Conservation (phyloP, 1,140 invertebrate genomes). For the Chelonus insularis region DNA sequence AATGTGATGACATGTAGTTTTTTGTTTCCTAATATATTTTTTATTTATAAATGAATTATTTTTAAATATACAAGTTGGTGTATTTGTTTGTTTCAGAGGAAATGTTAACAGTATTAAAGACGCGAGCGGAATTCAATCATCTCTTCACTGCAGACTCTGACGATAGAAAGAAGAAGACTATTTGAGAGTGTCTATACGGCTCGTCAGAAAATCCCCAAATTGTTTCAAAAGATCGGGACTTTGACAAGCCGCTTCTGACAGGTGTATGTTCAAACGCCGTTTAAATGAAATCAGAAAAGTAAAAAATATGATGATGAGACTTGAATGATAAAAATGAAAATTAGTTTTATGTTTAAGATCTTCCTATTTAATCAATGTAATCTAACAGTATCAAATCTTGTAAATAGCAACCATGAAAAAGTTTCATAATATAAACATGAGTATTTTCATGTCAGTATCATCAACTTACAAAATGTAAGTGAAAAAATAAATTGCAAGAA, state of each 20-base stretch:
- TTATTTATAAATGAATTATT: too few relatives aligned
- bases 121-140: slow-evolving; percentile 40
- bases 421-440: not conserved
- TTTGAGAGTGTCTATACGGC: slow-evolving; percentile 50
- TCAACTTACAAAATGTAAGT: not conserved
- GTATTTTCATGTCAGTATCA: not conserved
- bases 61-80: too few relatives aligned
- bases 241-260: slow-evolving; percentile 38
- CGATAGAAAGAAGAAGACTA: slow-evolving; percentile 42
- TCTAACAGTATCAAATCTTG: not conserved
- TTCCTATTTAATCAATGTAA: not conserved
- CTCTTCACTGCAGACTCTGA: slow-evolving; percentile 38
- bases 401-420: not conserved
- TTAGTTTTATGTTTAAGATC: slow-evolving; percentile 20
- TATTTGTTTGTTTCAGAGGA: slow-evolving; percentile 36
- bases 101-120: slow-evolving; percentile 36
- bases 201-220: slow-evolving; percentile 36
- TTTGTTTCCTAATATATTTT: too few relatives aligned
- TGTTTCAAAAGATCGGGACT: slow-evolving; percentile 33
- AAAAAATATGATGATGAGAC: not conserved
- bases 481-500: not conserved
- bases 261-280: slow-evolving; percentile 37
- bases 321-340: not conserved
- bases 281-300: not conserved
- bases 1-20: too few relatives aligned